Evolutionary conservation across 2,113 vertebrate species (phyloP).

Genomic region (Mugil cephalus): DNA sequence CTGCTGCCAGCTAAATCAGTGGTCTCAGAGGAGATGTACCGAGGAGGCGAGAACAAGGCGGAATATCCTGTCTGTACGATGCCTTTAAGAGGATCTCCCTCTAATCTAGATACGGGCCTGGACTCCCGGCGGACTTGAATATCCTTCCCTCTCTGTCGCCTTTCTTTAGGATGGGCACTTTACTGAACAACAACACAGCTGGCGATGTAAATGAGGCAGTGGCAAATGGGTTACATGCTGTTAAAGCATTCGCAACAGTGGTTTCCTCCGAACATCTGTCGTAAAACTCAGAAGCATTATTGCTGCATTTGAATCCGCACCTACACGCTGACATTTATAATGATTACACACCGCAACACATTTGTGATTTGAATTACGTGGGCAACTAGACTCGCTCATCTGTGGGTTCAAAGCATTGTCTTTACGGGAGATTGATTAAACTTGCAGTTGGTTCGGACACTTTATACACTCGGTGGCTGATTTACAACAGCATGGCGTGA

Average conservation of each 20-base stretch:
- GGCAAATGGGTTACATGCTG: constrained; percentile 47
- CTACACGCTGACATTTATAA: constrained; percentile 45
- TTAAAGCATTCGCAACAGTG: constrained; percentile 19
- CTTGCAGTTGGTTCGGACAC: background rate
- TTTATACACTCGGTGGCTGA: background rate
- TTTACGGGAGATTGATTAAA: constrained; percentile 14
- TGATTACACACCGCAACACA: constrained; percentile 5
- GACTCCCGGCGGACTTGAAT: constrained; percentile 48
- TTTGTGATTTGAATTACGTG: constrained; percentile 43
- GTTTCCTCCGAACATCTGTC: constrained; percentile 32
- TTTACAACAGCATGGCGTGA: too few relatives aligned
- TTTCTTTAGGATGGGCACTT: constrained; percentile 11
- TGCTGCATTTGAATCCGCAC: constrained; percentile 19
- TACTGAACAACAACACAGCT: constrained; percentile 46
- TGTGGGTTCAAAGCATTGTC: constrained; percentile 1
- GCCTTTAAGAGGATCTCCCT: constrained; percentile 74
- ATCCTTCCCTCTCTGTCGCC: constrained; percentile 31
- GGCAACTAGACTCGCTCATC: constrained; percentile 17
- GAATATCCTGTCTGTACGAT: constrained; percentile 55
- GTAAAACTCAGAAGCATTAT: constrained; percentile 11
- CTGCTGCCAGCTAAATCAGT: constrained; percentile 66
- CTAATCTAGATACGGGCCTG: constrained; percentile 65
- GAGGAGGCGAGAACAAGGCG: constrained; percentile 62
- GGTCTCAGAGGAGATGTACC: constrained; percentile 74
- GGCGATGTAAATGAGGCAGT: constrained; percentile 47